These are phyloP conservation scores for Penelope pileata DNA, from an alignment of 2,113 vertebrate species.

Conservation along the genomic window DNA sequence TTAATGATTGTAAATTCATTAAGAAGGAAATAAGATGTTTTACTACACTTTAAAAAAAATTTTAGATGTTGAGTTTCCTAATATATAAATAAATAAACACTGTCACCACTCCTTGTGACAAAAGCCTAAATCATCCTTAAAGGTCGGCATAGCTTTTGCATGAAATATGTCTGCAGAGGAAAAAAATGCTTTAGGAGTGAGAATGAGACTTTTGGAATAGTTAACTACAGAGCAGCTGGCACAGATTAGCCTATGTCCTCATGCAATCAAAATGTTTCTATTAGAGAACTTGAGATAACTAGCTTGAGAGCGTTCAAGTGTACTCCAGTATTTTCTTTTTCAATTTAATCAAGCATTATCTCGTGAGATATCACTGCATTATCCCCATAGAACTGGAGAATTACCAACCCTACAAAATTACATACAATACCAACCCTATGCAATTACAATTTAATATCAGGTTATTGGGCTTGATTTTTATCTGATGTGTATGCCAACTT, in stretches of 20 bases:
- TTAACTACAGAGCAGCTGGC: slow-evolving; percentile 58
- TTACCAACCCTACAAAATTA: neutral
- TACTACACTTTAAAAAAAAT: neutral
- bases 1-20: neutral
- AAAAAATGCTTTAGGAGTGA: neutral
- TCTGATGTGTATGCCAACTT: neutral
- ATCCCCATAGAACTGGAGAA: slow-evolving; percentile 17
- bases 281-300: slow-evolving; percentile 61
- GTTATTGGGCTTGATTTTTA: neutral
- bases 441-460: neutral
- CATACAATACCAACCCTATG: too few relatives aligned
- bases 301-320: slow-evolving; percentile 31
- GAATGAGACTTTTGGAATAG: slow-evolving; percentile 31
- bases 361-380: slow-evolving; percentile 48
- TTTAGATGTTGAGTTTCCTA: neutral
- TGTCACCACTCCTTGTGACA: slow-evolving; percentile 26
- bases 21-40: neutral
- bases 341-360: slow-evolving; percentile 54
- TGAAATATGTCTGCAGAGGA: slow-evolving; percentile 53
- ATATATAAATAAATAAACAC: neutral
- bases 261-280: slow-evolving; percentile 71
- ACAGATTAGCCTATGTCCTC: slow-evolving; percentile 66
- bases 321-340: neutral
- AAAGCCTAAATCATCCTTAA: slow-evolving; percentile 26
- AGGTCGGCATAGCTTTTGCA: slow-evolving; percentile 48